Evolutionary conservation across 2,888 invertebrate genomes (phyloP).

Genomic region (Heliconius cydno): DNA sequence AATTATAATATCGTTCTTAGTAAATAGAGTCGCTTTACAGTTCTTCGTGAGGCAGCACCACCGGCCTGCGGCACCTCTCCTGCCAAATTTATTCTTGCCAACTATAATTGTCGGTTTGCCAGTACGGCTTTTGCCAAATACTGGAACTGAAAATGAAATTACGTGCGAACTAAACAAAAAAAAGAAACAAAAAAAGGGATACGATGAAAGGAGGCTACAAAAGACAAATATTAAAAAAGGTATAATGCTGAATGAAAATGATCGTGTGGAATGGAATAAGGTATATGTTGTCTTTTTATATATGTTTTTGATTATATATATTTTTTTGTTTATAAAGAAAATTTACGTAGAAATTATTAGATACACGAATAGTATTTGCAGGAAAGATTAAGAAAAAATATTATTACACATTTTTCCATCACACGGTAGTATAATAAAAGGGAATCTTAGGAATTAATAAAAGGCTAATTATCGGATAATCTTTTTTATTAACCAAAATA

Average conservation of each 20-base stretch:
- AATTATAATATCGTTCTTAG: conserved; percentile 57
- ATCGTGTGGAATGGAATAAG: background rate
- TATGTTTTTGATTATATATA: no score
- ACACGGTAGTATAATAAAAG: background rate
- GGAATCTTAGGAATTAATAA: background rate
- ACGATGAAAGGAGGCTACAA: background rate
- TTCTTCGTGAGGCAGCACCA: conserved; percentile 55
- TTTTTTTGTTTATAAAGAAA: background rate
- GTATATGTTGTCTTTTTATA: background rate
- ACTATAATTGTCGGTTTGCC: conserved; percentile 57
- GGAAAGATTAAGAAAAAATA: background rate
- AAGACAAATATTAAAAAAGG: background rate
- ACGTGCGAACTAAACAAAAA: background rate
- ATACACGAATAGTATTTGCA: no score
- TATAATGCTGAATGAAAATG: background rate
- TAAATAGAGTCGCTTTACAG: conserved; percentile 58
- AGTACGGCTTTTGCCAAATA: conserved; percentile 52
- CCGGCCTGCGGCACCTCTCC: conserved; percentile 26
- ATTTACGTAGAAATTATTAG: no score
- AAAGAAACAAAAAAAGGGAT: background rate
- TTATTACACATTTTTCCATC: background rate
- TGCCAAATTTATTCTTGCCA: conserved; percentile 55
- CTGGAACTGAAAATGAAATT: conserved; percentile 50
- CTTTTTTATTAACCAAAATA: no score
- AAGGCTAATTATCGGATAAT: background rate